These are phyloP conservation scores for Teinopalpus imperialis DNA, from an alignment of 2,888 invertebrate genomes.

Conservation along the genomic window DNA sequence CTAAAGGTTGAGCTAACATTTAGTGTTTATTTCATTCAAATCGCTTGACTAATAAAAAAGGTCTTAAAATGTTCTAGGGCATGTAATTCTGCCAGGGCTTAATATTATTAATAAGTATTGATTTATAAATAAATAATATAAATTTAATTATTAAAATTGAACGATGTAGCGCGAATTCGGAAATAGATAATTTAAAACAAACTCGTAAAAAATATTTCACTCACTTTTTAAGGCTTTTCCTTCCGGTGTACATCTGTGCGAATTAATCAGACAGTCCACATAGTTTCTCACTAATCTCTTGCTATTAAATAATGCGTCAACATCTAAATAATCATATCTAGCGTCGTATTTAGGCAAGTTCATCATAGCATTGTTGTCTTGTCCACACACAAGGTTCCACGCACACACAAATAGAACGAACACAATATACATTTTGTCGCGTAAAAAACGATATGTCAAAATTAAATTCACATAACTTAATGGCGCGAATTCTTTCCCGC, in stretches of 20 bases:
- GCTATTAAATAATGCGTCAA: slow-evolving; percentile 86
- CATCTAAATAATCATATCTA: slow-evolving; percentile 86
- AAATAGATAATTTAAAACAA: too few relatives aligned
- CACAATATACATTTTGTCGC: slow-evolving; percentile 56
- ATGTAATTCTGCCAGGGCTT: too few relatives aligned
- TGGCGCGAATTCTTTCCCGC: slow-evolving; percentile 29
- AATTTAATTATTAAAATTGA: too few relatives aligned
- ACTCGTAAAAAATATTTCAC: slow-evolving; percentile 57
- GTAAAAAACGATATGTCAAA: slow-evolving; percentile 23
- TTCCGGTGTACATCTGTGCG: slow-evolving; percentile 87
- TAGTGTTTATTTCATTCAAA: too few relatives aligned
- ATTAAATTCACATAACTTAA: slow-evolving; percentile 27
- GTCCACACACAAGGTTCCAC: slow-evolving; percentile 51
- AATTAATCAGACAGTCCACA: slow-evolving; percentile 85
- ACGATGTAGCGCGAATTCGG: too few relatives aligned
- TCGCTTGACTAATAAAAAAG: too few relatives aligned
- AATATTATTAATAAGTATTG: too few relatives aligned
- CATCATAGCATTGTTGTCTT: slow-evolving; percentile 55
- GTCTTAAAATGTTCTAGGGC: too few relatives aligned
- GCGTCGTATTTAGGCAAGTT: slow-evolving; percentile 71
- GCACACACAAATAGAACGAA: slow-evolving; percentile 49
- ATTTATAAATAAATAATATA: too few relatives aligned
- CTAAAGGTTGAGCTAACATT: too few relatives aligned
- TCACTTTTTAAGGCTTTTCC: slow-evolving; percentile 87
- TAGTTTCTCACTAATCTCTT: slow-evolving; percentile 87